Evolutionary conservation across 35 echinoderm and acorn worm genomes (phyloP).

Genomic region (Acanthaster planci): DNA sequence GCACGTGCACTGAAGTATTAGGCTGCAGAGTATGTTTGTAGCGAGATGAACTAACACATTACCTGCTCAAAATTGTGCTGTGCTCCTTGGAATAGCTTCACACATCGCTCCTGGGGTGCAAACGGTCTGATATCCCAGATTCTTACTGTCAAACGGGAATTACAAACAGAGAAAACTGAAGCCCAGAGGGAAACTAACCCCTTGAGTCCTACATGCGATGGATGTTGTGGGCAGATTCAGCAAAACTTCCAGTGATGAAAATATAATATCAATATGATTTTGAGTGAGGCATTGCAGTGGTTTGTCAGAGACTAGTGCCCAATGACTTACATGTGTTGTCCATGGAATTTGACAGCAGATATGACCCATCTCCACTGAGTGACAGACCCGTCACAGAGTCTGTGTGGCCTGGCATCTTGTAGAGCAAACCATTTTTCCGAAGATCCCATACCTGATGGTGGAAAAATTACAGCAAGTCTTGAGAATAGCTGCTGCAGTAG

Average conservation of each 20-base stretch:
- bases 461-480: constrained; percentile 34
- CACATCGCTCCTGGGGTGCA: constrained; percentile 89
- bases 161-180: too few relatives aligned
- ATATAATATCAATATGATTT: background rate
- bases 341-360: constrained; percentile 89
- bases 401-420: constrained; percentile 90
- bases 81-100: constrained; percentile 92
- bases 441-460: constrained; percentile 87
- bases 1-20: too few relatives aligned
- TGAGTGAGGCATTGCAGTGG: background rate
- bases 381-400: constrained; percentile 83
- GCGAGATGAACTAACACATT: too few relatives aligned
- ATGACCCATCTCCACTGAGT: constrained; percentile 93
- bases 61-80: constrained; percentile 99
- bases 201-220: too few relatives aligned
- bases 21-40: too few relatives aligned
- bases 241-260: background rate
- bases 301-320: background rate
- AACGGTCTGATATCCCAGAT: constrained; percentile 95
- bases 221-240: background rate
- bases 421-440: constrained; percentile 89
- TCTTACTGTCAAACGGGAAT: constrained; percentile 66
- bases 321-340: constrained; percentile 87
- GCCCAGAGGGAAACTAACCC: too few relatives aligned
- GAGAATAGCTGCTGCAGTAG: too few relatives aligned